phyloP scores from a whole-genome alignment of 2,113 vertebrate species.

The Pelecanoides urinatrix region DNA sequence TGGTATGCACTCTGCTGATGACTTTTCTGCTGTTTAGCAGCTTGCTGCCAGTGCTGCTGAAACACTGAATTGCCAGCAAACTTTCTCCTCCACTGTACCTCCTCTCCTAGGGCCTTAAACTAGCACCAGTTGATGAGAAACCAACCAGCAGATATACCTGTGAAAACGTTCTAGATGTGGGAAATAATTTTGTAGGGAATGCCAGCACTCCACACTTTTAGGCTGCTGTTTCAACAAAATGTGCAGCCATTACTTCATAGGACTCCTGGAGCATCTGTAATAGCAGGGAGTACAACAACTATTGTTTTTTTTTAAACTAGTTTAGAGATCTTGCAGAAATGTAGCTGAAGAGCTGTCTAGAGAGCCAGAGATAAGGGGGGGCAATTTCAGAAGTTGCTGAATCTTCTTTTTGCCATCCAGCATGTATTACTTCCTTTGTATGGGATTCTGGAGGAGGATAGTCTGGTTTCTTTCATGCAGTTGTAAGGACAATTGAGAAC shows the following conservation, averaged over 20 bases:
- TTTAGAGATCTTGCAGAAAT: not conserved
- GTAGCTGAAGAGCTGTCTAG: not conserved
- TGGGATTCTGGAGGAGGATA: not conserved
- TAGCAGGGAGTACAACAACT: not conserved
- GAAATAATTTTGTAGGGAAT: not conserved
- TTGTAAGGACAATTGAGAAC: not conserved
- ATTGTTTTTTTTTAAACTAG: not conserved
- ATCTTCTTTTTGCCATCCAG: not conserved
- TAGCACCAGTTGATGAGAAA: not conserved
- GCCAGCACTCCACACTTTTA: not conserved
- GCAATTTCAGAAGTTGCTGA: not conserved
- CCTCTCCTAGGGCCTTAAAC: not conserved
- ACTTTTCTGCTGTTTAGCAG: not conserved
- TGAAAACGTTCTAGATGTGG: not conserved
- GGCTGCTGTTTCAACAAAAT: not conserved
- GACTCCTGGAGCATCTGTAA: not conserved
- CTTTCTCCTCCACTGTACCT: not conserved
- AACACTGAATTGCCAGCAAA: not conserved
- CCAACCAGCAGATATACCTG: not conserved
- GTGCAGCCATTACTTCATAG: not conserved
- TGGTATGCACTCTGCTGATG: not conserved
- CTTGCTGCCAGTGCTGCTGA: not conserved
- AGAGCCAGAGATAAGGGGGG: not conserved
- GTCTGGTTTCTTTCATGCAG: not conserved
- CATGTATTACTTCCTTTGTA: not conserved